phyloP scores from a whole-genome alignment of 2,113 vertebrate genomes.

The Stigmatopora argus region DNA sequence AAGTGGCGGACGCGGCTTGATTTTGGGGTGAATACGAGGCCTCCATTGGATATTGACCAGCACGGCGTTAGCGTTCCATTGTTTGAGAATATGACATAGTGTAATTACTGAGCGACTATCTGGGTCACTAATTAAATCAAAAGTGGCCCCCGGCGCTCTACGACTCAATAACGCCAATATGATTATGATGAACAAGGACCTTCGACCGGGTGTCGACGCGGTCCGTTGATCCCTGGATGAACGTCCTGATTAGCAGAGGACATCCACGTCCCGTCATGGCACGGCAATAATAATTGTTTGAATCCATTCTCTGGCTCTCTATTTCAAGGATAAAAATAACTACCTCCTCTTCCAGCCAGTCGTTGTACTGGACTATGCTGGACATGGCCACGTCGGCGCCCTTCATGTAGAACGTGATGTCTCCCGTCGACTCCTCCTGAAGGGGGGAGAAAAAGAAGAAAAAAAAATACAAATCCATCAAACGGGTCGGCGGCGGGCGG shows the following conservation, averaged over 20 bases:
- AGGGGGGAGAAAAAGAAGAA: too few species aligned
- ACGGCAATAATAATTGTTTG: too few species aligned
- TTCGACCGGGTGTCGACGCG: constrained; percentile 20
- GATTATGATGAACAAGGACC: constrained; percentile 73
- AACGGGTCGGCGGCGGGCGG: too few species aligned
- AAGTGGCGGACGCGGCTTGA: constrained; percentile 45
- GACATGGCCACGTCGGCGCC: constrained; percentile 96
- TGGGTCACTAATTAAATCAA: constrained; percentile 74
- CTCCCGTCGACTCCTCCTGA: constrained; percentile 89
- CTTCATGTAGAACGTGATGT: constrained; percentile 98
- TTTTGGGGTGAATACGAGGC: constrained; percentile 63
- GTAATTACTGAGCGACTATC: constrained; percentile 61
- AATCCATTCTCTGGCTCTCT: neutral
- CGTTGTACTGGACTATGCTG: constrained; percentile 93
- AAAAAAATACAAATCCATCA: too few species aligned
- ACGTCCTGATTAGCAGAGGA: constrained; percentile 33
- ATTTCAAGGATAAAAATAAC: constrained; percentile 19
- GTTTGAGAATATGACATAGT: constrained; percentile 70
- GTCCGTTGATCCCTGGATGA: constrained; percentile 23
- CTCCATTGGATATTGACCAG: constrained; percentile 80
- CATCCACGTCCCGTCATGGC: neutral
- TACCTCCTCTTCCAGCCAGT: constrained; percentile 98
- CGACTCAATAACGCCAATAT: constrained; percentile 82
- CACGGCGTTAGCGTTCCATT: constrained; percentile 49
- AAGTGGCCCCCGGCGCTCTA: constrained; percentile 64